These are phyloP conservation scores for Labroides dimidiatus DNA, from an alignment of 2,797 vertebrate species.

Conservation along the genomic window DNA sequence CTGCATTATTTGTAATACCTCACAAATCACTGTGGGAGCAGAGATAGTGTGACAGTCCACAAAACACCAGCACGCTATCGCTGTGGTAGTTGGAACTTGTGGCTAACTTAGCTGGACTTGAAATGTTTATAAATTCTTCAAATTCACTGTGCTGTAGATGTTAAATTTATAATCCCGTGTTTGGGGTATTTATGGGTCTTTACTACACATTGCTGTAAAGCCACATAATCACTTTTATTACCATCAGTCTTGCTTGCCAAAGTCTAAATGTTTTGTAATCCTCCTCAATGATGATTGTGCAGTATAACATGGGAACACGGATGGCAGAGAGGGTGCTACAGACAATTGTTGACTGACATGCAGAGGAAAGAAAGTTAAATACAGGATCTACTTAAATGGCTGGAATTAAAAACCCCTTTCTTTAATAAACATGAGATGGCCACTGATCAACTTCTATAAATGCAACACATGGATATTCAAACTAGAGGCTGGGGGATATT, in stretches of 20 bases:
- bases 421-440: no score
- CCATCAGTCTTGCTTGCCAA: not conserved
- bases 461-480: not conserved
- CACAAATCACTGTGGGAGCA: constrained; percentile 26
- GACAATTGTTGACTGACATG: not conserved
- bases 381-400: not conserved
- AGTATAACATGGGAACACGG: not conserved
- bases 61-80: not conserved
- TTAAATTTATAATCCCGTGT: not conserved
- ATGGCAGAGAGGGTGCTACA: not conserved
- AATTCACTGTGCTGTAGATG: not conserved
- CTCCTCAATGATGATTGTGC: not conserved
- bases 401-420: not conserved
- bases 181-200: not conserved
- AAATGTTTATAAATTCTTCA: constrained; percentile 6
- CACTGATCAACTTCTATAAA: not conserved
- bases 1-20: constrained; percentile 20
- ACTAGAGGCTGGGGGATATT: no score
- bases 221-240: not conserved
- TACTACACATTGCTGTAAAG: not conserved
- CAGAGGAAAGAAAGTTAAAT: not conserved
- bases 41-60: constrained; percentile 15
- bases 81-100: constrained; percentile 7
- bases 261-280: not conserved
- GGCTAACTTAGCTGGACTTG: constrained; percentile 3